Base-by-base conservation (phyloP, 2,888 invertebrate species). In the Minunthozetes semirufus region DNA sequence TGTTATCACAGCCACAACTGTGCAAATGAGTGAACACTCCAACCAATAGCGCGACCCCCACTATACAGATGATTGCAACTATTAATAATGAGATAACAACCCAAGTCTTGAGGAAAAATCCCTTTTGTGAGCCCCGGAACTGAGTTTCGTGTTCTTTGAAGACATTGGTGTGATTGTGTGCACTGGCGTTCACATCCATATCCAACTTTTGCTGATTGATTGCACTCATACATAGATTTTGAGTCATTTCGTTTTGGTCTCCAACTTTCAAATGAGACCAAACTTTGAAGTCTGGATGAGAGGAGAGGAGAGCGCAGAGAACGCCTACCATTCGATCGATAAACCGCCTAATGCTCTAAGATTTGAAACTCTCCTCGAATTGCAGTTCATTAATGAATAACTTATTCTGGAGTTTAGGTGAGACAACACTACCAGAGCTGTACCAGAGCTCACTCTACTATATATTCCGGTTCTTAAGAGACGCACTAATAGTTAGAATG, bases 311-410 rank as follows among this genome's bases (percentile, higher is more conserved):
- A 46, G 38, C 46, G 38, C 68, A 42, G 68, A 42, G 15, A 13
- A 46, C 46, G 42, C 46, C 38, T 68, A 68, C 68, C n/a, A 19
- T 42, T 68, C 68, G 68, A 68, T 68, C 68, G 46, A 68, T 68
- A 33, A 8, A 46, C 68, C 22, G 22, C 68, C 15, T 68, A 42
- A 63, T 17, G 25, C 56, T 48, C n/a, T 48, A 68, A 68, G 46
- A 46, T 27, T 38, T 46, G 46, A 63, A 33, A 33, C 56, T 56
- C 4, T 15, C 17, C 17, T 29, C 19, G 42, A 66, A 66, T 66
- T 66, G 38, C 66, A 38, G 13, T 68, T 68, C 68, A n/a, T 29
- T 68, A 42, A 68, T 68, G 42, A 68, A 68, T 68, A n/a, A 68
- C 46, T 68, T 68, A 68, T 68, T 68, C 19, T 42, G n/a, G 38